Evolutionary conservation across 2,113 vertebrate species (phyloP), one percentile per base, ranked within the genome.

Genomic region (Rhagologus leucostigma): DNA sequence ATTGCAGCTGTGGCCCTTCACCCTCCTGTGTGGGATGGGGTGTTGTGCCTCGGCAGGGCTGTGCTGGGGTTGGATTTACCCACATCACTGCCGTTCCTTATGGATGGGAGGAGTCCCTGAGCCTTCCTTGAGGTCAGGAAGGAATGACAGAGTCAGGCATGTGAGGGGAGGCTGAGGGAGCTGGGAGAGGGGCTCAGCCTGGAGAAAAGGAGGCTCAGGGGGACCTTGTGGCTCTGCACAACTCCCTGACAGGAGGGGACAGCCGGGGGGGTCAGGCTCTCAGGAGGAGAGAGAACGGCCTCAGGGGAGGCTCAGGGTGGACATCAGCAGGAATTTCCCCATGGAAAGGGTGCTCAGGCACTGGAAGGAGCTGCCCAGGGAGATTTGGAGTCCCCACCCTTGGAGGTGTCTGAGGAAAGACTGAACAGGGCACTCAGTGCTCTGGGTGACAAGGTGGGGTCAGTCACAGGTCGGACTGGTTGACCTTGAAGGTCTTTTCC

Each of bases 321-420:
- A 1, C 4, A 42, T 0, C 18, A 10, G 49, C 4, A 44, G 27
- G 22, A 74, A 75, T 75, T 85, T 20, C 50, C 0, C 0, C 42
- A 5, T 67, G 52, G 60, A 26, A 57, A 84, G 33, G 50, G 19
- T 1, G 12, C 0, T 8, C n/a, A 41, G 69, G n/a, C 11, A 5
- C 20, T 41, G 69, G 41, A 2, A 16, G 50, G 50, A 15, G 50
- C 11, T 65, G 60, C 42, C 30, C 70, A 65, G 50, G 50, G 50
- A 42, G 24, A 2, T 24, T 17, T 86, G 83, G 35, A 42, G 69
- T 30, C 0, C 13, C 17, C 62, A 35, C 13, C 42, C 62, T 62
- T 76, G 83, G 6, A 26, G 29, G 24, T 35, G 52, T 17, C 35
- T 6, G 0, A 21, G 42, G 44, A 42, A 42, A 0, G 0, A 3